Base-by-base conservation (phyloP, 2,888 invertebrate species). In the Cetonia aurata region DNA sequence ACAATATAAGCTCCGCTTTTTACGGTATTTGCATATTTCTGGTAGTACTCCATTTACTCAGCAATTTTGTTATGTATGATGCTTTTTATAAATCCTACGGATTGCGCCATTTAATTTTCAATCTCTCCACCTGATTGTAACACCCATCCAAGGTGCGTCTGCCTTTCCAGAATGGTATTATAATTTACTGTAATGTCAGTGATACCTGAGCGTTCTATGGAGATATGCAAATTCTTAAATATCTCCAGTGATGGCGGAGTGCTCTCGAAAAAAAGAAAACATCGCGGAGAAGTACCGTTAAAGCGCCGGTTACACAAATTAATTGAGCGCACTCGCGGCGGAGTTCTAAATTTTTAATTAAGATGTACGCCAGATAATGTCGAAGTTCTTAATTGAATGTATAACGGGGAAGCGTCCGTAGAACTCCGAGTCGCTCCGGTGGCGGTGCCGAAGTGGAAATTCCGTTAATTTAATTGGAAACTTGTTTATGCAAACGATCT, bases 401-500 rank as follows among this genome's bases (percentile, higher is more conserved):
- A 48, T 48, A 31, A 50, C 15, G 48, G 31, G 31, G 46, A 48
- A 33, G 31, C 56, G 56, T 46, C 6, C 31, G n/a, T 9, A 1
- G 46, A 31, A 46, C 60, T 46, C 44, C 9, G 13, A 31, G 8
- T 37, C 33, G n/a, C 56, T 13, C 25, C 25, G 25, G 25, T 25
- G 44, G 12, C 60, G 15, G 12, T 31, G 13, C 10, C 12, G 10
- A 59, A 59, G 46, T 48, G 48, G 60, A 60, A 46, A 60, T 48
- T 60, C 25, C 60, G 46, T 60, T 60, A 60, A 60, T 60, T 46
- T 60, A 60, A 60, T 60, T 60, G 46, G 31, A 60, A 46, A 31
- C 60, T 60, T 60, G 60, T 60, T 60, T 60, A 60, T 60, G 60
- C 60, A 46, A 60, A 60, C 60, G 60, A 60, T 60, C 46, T 60